Conservation (phyloP, 2,113 vertebrate genomes). For the Salvelinus sp. region DNA sequence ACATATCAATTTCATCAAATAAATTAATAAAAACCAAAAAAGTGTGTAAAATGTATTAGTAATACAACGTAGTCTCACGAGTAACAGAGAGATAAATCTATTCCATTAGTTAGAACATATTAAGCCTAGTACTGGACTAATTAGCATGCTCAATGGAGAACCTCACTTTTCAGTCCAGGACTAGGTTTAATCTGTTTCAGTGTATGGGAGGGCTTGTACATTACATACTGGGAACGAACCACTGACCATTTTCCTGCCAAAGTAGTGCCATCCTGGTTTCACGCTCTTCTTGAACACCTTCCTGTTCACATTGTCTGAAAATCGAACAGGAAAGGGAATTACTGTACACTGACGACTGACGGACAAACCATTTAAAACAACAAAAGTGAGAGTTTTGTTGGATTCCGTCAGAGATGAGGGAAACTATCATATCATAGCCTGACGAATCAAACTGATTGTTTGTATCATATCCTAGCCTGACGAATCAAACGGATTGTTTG, state of each 20-base stretch:
- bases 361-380: no score
- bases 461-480: no score
- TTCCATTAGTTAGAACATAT: no score
- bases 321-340: slow-evolving; percentile 7
- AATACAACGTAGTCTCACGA: no score
- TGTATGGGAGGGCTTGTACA: not conserved
- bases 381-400: not conserved
- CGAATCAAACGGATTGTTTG: no score
- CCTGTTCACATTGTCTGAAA: slow-evolving; percentile 84
- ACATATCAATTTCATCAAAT: not conserved
- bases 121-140: no score
- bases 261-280: slow-evolving; percentile 92
- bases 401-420: not conserved
- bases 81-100: no score
- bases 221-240: not conserved
- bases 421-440: no score
- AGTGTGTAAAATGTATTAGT: not conserved
- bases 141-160: no score
- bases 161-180: not conserved
- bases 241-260: slow-evolving; percentile 95
- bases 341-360: not conserved
- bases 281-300: slow-evolving; percentile 85
- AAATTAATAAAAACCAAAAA: not conserved
- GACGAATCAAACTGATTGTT: no score
- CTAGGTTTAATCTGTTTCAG: not conserved